Conservation (phyloP, 64 coral and sea anemone genomes). For the Actinia tenebrosa region DNA sequence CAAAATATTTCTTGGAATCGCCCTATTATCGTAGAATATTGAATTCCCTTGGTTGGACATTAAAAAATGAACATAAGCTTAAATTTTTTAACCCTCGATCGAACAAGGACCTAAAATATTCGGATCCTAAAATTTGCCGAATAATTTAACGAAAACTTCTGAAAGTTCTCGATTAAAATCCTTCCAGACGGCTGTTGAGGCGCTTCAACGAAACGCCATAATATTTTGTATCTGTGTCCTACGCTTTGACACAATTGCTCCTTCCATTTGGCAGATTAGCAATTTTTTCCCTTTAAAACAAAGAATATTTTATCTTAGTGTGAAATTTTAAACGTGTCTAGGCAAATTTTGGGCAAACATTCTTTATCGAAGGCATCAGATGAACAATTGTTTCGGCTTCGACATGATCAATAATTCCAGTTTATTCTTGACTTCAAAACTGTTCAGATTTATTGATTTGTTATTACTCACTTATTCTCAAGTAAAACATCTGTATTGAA, state of each 20-base stretch:
- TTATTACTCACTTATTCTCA: not conserved
- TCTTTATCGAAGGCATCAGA: not conserved
- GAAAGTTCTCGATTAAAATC: not conserved
- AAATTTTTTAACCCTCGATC: not conserved
- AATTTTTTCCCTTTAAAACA: not conserved
- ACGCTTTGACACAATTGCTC: not conserved
- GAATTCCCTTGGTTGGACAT: not conserved
- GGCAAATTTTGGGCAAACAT: not conserved
- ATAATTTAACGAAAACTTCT: not conserved
- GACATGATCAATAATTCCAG: conserved; percentile 11
- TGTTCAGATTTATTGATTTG: not conserved
- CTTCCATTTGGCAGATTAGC: not conserved
- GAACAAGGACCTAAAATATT: not conserved
- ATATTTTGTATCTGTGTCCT: not conserved
- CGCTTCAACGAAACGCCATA: not conserved
- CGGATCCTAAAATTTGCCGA: not conserved
- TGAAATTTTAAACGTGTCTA: not conserved
- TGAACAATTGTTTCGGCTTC: not conserved
- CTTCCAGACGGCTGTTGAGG: not conserved
- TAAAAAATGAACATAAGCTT: not conserved
- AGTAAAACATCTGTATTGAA: not conserved
- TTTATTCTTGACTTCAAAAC: not conserved
- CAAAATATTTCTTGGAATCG: not conserved
- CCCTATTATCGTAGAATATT: not conserved
- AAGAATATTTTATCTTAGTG: not conserved